Evolutionary conservation across 2,888 invertebrate genomes (phyloP).

Genomic region (Cordilura impudica): DNA sequence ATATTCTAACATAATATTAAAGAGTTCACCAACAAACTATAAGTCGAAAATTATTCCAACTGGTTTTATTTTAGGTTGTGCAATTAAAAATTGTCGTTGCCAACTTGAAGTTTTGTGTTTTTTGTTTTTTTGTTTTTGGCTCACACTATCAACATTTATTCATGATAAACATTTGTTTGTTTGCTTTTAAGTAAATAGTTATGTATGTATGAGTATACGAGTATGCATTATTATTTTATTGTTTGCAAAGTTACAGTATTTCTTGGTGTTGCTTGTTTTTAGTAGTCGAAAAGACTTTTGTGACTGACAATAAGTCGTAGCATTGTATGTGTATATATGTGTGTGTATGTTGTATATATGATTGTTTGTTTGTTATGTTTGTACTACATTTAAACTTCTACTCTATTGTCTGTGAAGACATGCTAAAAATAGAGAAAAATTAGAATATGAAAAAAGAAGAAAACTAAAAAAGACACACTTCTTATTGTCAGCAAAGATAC

Average conservation of each 20-base stretch:
- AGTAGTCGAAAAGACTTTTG: background rate
- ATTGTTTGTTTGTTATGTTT: constrained; percentile 3
- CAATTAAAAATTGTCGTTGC: constrained; percentile 53
- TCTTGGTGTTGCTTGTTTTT: constrained; percentile 17
- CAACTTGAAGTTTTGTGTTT: constrained; percentile 41
- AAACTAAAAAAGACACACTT: constrained; percentile 35
- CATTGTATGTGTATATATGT: background rate
- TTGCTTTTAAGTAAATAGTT: background rate
- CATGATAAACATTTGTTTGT: constrained; percentile 12
- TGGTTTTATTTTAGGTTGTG: constrained; percentile 24
- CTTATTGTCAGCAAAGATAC: constrained; percentile 47
- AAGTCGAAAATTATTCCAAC: too few relatives aligned
- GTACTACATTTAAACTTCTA: constrained; percentile 50
- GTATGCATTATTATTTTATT: constrained; percentile 44
- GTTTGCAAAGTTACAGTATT: constrained; percentile 54
- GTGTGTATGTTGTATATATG: background rate
- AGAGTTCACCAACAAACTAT: too few relatives aligned
- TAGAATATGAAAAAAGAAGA: constrained; percentile 1
- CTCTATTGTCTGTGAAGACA: constrained; percentile 35
- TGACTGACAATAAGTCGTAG: background rate
- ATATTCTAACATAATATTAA: too few relatives aligned
- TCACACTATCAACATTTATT: constrained; percentile 16
- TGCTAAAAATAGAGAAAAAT: constrained; percentile 45
- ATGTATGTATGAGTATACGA: background rate
- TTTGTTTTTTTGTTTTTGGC: background rate